Percentiles rank a stretch among this genome's conserved stretches.
Conservation (phyloP, 2,888 invertebrate genomes). For the Adelognathus sp. region DNA sequence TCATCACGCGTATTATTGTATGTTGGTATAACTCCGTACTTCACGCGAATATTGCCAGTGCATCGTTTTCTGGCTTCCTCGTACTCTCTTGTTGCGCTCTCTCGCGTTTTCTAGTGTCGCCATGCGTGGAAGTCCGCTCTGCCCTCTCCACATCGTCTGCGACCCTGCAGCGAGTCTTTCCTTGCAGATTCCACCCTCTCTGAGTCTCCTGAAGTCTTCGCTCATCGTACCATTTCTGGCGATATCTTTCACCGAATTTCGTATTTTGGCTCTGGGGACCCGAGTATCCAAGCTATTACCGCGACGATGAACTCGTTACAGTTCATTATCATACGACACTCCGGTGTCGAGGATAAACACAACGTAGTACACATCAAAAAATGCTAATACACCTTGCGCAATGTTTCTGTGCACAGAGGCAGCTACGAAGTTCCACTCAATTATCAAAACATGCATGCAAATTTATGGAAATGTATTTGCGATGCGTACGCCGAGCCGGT, state of each 20-base stretch:
- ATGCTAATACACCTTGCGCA: slow-evolving; percentile 33
- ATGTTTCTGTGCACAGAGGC: slow-evolving; percentile 44
- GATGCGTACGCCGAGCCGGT: slow-evolving; percentile 69
- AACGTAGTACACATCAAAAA: slow-evolving; percentile 11
- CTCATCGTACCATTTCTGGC: slow-evolving; percentile 40
- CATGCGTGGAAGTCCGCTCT: slow-evolving; percentile 50
- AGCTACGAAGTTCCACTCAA: slow-evolving; percentile 64
- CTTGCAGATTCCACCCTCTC: not conserved
- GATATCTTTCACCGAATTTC: not conserved
- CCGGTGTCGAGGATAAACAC: slow-evolving; percentile 4
- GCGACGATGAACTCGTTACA: not conserved
- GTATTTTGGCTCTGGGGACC: not conserved
- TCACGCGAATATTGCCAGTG: slow-evolving; percentile 71
- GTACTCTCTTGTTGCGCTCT: slow-evolving; percentile 47
- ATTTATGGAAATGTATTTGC: slow-evolving; percentile 79
- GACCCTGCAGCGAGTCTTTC: slow-evolving; percentile 1
- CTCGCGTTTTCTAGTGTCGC: slow-evolving; percentile 29
- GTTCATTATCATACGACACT: slow-evolving; percentile 21
- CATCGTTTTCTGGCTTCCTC: slow-evolving; percentile 62
- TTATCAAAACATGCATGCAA: slow-evolving; percentile 80
- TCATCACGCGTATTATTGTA: slow-evolving; percentile 78
- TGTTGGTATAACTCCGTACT: slow-evolving; percentile 60
- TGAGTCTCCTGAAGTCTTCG: slow-evolving; percentile 4
- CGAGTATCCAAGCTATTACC: not conserved
- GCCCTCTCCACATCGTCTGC: slow-evolving; percentile 45